Evolutionary conservation across 2,797 vertebrate species (phyloP).

Genomic region (Mormyrops boulengeri): DNA sequence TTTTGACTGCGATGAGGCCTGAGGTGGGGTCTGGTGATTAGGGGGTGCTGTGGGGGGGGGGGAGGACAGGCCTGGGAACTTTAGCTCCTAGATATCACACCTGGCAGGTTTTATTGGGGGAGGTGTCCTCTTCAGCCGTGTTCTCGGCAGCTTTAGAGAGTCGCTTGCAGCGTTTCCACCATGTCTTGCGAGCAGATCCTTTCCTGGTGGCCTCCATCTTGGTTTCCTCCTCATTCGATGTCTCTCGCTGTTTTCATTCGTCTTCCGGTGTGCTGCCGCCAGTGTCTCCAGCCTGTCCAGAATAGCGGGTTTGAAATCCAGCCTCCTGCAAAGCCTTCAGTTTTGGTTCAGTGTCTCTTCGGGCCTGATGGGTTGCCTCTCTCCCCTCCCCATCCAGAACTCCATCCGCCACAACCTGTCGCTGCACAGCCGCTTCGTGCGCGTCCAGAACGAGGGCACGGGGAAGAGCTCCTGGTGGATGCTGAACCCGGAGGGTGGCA

Average conservation of each 20-base stretch:
- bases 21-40: not conserved
- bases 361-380: not conserved
- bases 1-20: not conserved
- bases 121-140: not conserved
- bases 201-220: not conserved
- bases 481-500: slow-evolving; percentile 93
- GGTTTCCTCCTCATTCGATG: not conserved
- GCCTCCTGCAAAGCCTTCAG: not conserved
- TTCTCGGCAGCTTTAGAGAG: not conserved
- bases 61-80: not conserved
- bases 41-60: not conserved
- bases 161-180: not conserved
- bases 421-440: slow-evolving; percentile 91
- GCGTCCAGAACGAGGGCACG: slow-evolving; percentile 95
- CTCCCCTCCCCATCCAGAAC: slow-evolving; percentile 64
- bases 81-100: not conserved
- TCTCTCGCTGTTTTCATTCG: too few relatives aligned
- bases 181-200: not conserved
- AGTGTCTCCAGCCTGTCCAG: not conserved
- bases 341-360: not conserved
- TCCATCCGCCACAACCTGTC: slow-evolving; percentile 97
- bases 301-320: not conserved
- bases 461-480: slow-evolving; percentile 99
- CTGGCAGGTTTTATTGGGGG: not conserved
- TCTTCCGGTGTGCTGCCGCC: not conserved